Base-by-base conservation (phyloP, 1,140 invertebrate species). In the Saccostrea cuccullata region DNA sequence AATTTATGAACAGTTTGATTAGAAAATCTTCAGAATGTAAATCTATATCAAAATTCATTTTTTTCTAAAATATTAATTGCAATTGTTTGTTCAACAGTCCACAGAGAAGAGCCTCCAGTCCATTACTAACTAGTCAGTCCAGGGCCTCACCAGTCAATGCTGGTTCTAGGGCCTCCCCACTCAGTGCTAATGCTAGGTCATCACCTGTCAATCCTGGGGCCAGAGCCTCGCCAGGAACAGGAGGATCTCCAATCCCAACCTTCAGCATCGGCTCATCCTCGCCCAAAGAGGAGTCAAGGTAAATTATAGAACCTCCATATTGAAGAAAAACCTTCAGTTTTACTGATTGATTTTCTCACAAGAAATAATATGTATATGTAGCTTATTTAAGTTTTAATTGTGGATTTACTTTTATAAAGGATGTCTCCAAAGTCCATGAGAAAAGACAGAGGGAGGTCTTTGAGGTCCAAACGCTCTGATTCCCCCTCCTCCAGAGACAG, bases 361-460 rank as follows among this genome's bases (percentile, higher is more conserved):
- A 64, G n/a, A 64, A n/a, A 20, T 20, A 64, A 64, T 6, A 64
- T 20, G 0, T 20, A 64, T 6, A 17, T 36, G 30, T 36, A 17
- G 0, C 58, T 20, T 13, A 30, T 36, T 36, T 36, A 13, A 77
- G 3, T 23, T 77, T 15, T 40, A 26, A 82, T 30, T 82, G 5
- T 15, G 23, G n/a, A 67, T 84, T 15, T 20, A 56, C 64, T 40
- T 88, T n/a, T 67, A 64, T 91, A 6, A 89, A 94, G 96, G 86
- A 91, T 97, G 26, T 96, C 96, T 4, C 96, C 96, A 8, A 97
- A 97, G 95, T 92, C 96, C 64, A 95, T 93, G 77, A 95, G 96
- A 40, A 96, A 96, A 91, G 96, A 97, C 91, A 88, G 92, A 55
- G 92, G 93, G 90, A 94, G 90, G 94, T 95, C 92, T 89, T 94